phyloP scores from a whole-genome alignment of 2,888 invertebrate species.

The Hymenopus coronatus region DNA sequence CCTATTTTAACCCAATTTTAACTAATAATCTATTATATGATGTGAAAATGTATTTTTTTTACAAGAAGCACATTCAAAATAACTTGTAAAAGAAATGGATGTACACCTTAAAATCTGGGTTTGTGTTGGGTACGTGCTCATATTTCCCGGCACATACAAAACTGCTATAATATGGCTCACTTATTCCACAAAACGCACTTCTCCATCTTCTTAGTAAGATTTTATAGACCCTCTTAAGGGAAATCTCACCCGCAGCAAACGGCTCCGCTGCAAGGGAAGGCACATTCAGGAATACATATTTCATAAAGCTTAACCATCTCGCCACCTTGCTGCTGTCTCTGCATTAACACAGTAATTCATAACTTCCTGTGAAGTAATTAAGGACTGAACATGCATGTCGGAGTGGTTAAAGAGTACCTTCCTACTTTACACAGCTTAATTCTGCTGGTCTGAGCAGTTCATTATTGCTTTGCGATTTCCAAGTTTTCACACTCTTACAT shows the following conservation, averaged over 20 bases:
- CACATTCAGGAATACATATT: neutral
- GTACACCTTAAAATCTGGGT: too few relatives aligned
- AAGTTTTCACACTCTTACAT: too few relatives aligned
- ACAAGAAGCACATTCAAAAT: too few relatives aligned
- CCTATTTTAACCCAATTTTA: too few relatives aligned
- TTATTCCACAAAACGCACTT: too few relatives aligned
- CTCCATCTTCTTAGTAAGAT: neutral
- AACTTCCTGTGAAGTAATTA: neutral
- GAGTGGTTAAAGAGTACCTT: neutral
- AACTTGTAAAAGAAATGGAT: too few relatives aligned
- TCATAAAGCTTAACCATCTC: neutral
- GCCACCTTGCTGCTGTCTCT: neutral
- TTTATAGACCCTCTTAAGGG: neutral
- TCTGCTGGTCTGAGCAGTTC: neutral
- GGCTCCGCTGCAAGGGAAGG: neutral
- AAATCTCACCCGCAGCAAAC: neutral
- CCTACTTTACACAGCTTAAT: neutral
- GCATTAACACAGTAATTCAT: neutral
- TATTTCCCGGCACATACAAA: too few relatives aligned
- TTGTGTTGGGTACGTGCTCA: too few relatives aligned
- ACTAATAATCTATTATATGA: too few relatives aligned
- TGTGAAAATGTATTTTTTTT: too few relatives aligned
- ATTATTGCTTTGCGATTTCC: too few relatives aligned
- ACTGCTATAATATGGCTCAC: too few relatives aligned
- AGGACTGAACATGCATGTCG: neutral